phyloP scores from a whole-genome alignment of 2,113 vertebrate species.

The Vombatus ursinus region DNA sequence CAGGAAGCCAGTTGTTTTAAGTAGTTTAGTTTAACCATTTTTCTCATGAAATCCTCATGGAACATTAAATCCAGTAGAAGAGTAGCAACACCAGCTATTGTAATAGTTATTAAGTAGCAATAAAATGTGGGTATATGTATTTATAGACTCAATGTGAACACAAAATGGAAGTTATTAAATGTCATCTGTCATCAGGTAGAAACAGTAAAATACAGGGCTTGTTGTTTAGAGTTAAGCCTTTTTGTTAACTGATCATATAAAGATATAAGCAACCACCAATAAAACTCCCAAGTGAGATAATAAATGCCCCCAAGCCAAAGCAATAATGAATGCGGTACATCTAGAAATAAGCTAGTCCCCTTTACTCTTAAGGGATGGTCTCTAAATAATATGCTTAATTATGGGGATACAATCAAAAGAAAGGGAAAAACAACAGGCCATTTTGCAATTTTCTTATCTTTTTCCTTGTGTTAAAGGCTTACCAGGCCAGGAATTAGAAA shows the following conservation, averaged over 20 bases:
- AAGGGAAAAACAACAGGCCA: background rate
- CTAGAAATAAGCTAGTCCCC: fast-evolving
- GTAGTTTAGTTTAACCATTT: background rate
- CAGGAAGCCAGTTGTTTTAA: background rate
- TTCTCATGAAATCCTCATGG: conserved; percentile 12
- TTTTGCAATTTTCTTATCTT: background rate
- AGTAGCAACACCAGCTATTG: background rate
- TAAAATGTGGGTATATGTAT: conserved; percentile 6
- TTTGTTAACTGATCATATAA: background rate
- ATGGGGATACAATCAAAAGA: background rate
- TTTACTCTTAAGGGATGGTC: fast-evolving
- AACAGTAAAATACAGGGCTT: background rate
- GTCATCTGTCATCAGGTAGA: conserved; percentile 33
- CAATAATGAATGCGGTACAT: fast-evolving
- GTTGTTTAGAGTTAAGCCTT: background rate
- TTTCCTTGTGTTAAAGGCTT: background rate
- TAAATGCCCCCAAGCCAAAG: background rate
- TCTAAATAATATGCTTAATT: too few relatives aligned
- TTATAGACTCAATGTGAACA: conserved; percentile 40
- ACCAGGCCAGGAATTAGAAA: background rate
- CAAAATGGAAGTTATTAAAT: conserved; percentile 38
- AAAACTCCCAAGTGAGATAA: background rate
- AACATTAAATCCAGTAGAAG: conserved; percentile 27
- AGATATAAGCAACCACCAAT: background rate
- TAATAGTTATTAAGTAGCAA: conserved; percentile 43